Evolutionary conservation across 2,113 vertebrate genomes (phyloP).

Genomic region (Sinocyclocheilus maitianheensis): DNA sequence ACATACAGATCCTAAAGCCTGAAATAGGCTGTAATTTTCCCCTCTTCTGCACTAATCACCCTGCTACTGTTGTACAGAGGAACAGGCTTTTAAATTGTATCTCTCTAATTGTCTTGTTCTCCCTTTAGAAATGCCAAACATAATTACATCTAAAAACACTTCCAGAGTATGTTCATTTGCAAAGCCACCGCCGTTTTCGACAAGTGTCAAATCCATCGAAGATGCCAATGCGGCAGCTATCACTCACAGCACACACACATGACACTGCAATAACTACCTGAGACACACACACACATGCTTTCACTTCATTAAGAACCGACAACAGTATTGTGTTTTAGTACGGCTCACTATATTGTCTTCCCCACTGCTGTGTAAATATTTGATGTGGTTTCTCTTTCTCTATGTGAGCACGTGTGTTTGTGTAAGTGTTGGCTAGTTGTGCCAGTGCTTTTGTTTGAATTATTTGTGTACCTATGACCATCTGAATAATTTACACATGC

Average conservation of each 20-base stretch:
- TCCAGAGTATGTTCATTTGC: background rate
- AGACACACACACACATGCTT: background rate
- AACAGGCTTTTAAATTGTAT: conserved; percentile 30
- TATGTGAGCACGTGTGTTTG: conserved; percentile 14
- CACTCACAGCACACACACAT: background rate
- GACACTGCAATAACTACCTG: background rate
- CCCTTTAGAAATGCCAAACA: conserved; percentile 22
- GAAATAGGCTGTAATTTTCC: conserved; percentile 24
- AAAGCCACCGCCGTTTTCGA: background rate
- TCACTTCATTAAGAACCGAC: background rate
- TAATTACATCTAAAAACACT: conserved; percentile 31
- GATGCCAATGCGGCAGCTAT: background rate
- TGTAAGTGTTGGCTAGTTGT: conserved; percentile 43
- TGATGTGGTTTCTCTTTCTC: conserved; percentile 40
- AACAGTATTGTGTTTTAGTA: background rate
- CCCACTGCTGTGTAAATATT: conserved; percentile 36
- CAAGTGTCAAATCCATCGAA: background rate
- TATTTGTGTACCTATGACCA: conserved; percentile 49
- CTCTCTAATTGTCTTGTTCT: conserved; percentile 35
- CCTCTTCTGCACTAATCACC: conserved; percentile 21
- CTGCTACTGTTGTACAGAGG: background rate
- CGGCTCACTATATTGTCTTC: conserved; percentile 10
- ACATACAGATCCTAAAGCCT: background rate
- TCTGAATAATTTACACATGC: conserved; percentile 74
- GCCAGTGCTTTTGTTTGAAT: conserved; percentile 46